These are phyloP conservation scores for Quadriops clusia DNA, from an alignment of 2,888 invertebrate species.

Conservation along the genomic window DNA sequence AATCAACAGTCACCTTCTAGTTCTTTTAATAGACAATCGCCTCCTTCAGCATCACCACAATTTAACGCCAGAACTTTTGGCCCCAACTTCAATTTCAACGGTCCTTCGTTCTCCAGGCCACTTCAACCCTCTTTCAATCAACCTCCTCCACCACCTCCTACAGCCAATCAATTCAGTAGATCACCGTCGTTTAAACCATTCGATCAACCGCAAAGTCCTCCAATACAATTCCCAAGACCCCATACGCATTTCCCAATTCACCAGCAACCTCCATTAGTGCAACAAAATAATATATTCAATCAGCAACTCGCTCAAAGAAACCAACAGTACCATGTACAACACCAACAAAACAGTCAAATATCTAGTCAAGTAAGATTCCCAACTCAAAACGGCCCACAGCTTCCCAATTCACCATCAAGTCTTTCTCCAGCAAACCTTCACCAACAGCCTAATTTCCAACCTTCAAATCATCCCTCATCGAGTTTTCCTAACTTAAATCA, in stretches of 20 bases:
- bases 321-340: conserved; percentile 23
- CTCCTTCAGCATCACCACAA: no score
- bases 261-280: conserved; percentile 24
- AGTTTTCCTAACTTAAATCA: no score
- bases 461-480: no score
- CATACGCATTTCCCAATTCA: conserved; percentile 37
- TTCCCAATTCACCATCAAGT: conserved; percentile 3
- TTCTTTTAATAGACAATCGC: no score
- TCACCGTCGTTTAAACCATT: conserved; percentile 46
- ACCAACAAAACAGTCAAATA: conserved; percentile 12
- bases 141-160: conserved; percentile 18
- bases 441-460: conserved; percentile 8
- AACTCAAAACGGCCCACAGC: conserved; percentile 9
- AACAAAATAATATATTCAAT: conserved; percentile 13
- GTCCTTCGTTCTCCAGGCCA: no score
- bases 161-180: conserved; percentile 28
- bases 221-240: conserved; percentile 36
- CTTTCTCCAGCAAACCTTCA: conserved; percentile 6
- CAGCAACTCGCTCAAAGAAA: conserved; percentile 30
- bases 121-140: conserved; percentile 11
- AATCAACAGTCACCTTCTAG: no score
- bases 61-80: no score
- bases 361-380: conserved; percentile 7
- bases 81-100: no score
- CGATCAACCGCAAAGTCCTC: conserved; percentile 33